These are phyloP conservation scores for Drosophila infuscata DNA, from an alignment of 2,888 invertebrate species.

Conservation along the genomic window DNA sequence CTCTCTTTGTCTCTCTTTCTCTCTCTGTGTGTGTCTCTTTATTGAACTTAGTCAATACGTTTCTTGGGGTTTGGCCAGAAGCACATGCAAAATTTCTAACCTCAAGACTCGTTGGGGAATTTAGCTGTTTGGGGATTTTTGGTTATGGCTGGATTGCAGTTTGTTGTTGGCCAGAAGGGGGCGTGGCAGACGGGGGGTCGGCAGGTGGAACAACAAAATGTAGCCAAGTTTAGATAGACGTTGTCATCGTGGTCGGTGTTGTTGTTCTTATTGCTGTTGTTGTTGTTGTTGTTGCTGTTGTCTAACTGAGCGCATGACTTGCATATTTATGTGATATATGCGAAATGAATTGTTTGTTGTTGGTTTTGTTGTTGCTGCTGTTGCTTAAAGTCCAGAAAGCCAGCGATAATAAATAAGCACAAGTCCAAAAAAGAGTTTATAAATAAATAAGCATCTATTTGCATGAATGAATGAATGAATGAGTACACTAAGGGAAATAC, in stretches of 20 bases:
- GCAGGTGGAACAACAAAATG: constrained; percentile 8
- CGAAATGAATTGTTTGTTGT: constrained; percentile 68
- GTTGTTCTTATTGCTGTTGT: constrained; percentile 14
- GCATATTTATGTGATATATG: constrained; percentile 72
- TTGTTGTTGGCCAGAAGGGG: constrained; percentile 11
- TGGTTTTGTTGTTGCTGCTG: constrained; percentile 8
- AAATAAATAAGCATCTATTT: constrained; percentile 65
- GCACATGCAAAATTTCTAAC: constrained; percentile 37
- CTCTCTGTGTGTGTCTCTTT: neutral
- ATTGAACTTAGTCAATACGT: constrained; percentile 22
- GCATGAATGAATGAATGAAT: constrained; percentile 22
- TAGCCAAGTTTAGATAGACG: constrained; percentile 30
- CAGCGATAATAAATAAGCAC: constrained; percentile 52
- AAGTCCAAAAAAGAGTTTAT: constrained; percentile 45
- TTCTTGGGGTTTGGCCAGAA: constrained; percentile 9
- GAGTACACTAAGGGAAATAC: constrained; percentile 3
- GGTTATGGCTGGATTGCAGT: constrained; percentile 45
- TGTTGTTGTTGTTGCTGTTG: constrained; percentile 22
- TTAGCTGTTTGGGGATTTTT: constrained; percentile 16
- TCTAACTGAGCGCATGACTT: constrained; percentile 74
- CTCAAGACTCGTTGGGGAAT: constrained; percentile 39
- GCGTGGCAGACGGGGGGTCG: neutral
- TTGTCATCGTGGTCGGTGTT: constrained; percentile 24
- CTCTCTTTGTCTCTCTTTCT: neutral
- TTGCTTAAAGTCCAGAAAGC: constrained; percentile 34